These are phyloP conservation scores for Brachyhypopomus occidentalis DNA, from an alignment of 2,113 vertebrate species.

Conservation along the genomic window DNA sequence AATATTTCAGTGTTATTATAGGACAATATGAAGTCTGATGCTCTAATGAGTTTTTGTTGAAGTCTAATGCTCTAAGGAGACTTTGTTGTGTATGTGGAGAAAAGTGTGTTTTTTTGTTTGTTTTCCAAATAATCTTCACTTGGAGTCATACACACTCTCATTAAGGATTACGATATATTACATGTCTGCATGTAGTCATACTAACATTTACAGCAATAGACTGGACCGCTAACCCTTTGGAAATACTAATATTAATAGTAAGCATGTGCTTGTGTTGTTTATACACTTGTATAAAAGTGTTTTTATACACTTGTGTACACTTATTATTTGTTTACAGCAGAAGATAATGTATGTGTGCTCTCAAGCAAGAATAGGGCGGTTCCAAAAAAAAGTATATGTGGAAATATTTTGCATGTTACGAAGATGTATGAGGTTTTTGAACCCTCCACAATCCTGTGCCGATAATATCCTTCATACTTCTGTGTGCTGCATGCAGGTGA, in stretches of 20 bases:
- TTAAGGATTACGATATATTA: background rate
- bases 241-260: background rate
- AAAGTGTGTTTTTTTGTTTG: background rate
- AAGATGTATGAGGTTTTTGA: constrained; percentile 44
- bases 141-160: no score
- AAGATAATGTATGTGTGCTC: background rate
- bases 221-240: background rate
- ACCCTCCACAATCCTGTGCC: constrained; percentile 50
- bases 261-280: no score
- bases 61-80: background rate
- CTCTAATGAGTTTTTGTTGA: background rate
- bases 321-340: constrained; percentile 7
- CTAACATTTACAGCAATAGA: background rate
- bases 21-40: background rate
- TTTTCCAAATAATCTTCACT: background rate
- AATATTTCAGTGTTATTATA: no score
- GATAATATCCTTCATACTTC: constrained; percentile 40
- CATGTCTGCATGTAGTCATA: background rate
- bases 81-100: background rate
- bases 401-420: constrained; percentile 20
- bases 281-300: background rate
- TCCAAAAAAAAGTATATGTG: background rate
- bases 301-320: background rate
- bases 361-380: background rate
- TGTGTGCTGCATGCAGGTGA: background rate